phyloP scores from a whole-genome alignment of 1,140 invertebrate species.

The Lepidurus packardi region DNA sequence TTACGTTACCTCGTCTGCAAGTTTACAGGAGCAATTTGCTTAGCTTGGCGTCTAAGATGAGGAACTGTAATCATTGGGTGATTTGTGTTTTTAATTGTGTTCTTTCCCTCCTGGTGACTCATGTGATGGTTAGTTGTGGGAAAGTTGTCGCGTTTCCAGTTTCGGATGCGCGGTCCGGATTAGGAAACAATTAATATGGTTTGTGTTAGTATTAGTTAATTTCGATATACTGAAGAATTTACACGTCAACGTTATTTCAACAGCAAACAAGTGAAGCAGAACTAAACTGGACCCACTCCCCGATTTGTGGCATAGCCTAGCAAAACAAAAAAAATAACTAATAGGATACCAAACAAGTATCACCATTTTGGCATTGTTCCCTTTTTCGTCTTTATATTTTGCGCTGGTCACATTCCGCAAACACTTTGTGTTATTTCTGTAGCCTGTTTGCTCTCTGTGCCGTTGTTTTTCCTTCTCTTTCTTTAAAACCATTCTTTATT shows the following conservation, averaged over 20 bases:
- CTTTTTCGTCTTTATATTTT: slow-evolving; percentile 1
- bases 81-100: slow-evolving; percentile 22
- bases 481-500: not conserved
- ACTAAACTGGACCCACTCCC: not conserved
- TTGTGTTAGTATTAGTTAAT: slow-evolving; percentile 5
- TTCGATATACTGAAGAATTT: not conserved
- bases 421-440: not conserved
- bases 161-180: not conserved
- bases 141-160: not conserved
- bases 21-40: not conserved
- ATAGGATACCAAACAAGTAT: slow-evolving; percentile 19
- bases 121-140: slow-evolving; percentile 6
- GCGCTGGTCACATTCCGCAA: slow-evolving; percentile 20
- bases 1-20: not conserved
- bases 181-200: not conserved
- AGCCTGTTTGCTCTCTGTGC: not conserved
- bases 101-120: slow-evolving; percentile 17
- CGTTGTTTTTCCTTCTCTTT: slow-evolving; percentile 3
- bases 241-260: not conserved
- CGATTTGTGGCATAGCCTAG: not conserved
- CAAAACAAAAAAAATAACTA: slow-evolving; percentile 5
- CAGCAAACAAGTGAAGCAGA: not conserved
- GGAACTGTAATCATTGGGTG: not conserved
- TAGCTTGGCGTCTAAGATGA: not conserved
- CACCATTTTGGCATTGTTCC: not conserved